A percentile compares a stretch with the other conserved stretches of the same genome.
These are phyloP conservation scores for Diplodus sargus DNA, from an alignment of 2,797 vertebrate species.

Conservation along the genomic window DNA sequence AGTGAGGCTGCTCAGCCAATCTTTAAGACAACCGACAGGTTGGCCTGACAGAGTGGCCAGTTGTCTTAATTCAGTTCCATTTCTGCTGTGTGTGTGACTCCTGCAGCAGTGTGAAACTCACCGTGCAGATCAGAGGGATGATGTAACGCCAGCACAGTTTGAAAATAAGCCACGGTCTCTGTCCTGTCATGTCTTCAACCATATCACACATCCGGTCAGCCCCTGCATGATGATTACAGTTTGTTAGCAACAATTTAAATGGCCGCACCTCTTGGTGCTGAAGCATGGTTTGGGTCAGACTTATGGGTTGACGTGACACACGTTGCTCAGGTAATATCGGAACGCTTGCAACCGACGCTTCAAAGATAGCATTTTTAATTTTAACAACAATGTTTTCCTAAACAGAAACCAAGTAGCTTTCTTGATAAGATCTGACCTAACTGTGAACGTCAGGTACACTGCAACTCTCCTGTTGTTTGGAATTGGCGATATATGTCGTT, in stretches of 20 bases:
- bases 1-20: no score
- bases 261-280: neutral
- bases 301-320: neutral
- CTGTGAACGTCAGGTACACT: no score
- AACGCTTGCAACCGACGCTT: no score
- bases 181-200: conserved; percentile 41
- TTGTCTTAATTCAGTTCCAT: neutral
- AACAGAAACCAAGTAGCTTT: no score
- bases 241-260: neutral
- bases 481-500: no score
- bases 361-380: no score
- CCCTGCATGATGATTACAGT: conserved; percentile 29
- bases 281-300: neutral
- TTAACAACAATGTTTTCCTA: no score
- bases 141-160: conserved; percentile 49
- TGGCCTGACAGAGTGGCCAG: neutral
- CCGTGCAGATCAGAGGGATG: conserved; percentile 37
- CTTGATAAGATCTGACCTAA: no score
- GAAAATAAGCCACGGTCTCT: conserved; percentile 33
- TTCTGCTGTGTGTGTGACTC: neutral
- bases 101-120: conserved; percentile 28
- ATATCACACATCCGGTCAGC: conserved; percentile 27
- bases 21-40: neutral
- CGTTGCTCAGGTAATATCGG: no score
- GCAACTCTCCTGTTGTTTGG: no score